Percentiles rank a stretch among this genome's conserved stretches.
Evolutionary conservation across 1,140 invertebrate genomes (phyloP).

Genomic region (Aradophagus sp.): DNA sequence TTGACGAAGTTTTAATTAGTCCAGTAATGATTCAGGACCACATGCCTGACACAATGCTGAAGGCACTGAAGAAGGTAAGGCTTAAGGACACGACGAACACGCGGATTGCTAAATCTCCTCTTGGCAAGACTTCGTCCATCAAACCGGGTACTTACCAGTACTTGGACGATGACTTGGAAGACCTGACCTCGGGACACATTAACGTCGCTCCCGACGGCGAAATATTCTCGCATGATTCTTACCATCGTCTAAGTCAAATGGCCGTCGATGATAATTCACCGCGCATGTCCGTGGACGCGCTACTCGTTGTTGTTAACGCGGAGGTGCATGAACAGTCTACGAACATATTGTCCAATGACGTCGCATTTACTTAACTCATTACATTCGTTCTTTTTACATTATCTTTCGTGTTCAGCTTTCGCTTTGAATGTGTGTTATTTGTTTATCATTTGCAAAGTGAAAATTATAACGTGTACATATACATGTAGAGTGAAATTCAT

Average conservation of each 20-base stretch:
- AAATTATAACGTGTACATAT: too few relatives aligned
- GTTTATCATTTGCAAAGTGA: too few relatives aligned
- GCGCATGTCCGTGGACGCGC: not conserved
- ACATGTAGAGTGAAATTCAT: too few relatives aligned
- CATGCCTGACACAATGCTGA: conserved; percentile 92
- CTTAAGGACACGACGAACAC: conserved; percentile 19
- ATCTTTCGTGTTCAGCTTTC: too few relatives aligned
- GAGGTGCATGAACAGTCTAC: conserved; percentile 14
- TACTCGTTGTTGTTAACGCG: conserved; percentile 12
- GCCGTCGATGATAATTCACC: not conserved
- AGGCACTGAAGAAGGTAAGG: conserved; percentile 89
- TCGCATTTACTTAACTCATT: too few relatives aligned
- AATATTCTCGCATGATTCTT: too few relatives aligned
- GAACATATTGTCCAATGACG: too few relatives aligned
- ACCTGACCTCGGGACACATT: conserved; percentile 3
- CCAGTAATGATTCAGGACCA: conserved; percentile 95
- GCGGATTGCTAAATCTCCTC: conserved; percentile 34
- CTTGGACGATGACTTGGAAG: conserved; percentile 62
- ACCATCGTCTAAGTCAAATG: not conserved
- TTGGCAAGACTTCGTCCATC: conserved; percentile 61
- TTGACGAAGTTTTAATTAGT: conserved; percentile 93
- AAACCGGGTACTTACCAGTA: conserved; percentile 67
- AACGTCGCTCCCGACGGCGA: conserved; percentile 13
- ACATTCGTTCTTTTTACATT: too few relatives aligned
- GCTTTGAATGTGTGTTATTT: too few relatives aligned